Evolutionary conservation across 2,797 vertebrate genomes (phyloP), one percentile per base, ranked within the genome.

Genomic region (Chanos chanos): DNA sequence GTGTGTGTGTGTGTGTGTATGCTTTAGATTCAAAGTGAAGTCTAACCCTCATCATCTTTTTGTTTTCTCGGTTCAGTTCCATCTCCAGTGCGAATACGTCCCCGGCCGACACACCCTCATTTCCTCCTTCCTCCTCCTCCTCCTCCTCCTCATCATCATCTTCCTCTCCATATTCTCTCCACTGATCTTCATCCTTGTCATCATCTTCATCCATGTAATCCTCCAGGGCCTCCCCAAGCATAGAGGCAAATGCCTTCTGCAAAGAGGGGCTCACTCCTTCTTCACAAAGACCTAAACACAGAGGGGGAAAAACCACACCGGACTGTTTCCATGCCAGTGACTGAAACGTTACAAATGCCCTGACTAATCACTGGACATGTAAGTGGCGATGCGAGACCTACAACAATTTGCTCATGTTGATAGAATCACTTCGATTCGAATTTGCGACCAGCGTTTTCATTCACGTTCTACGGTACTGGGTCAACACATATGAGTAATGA

Each of bases 1-100:
- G n/a, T n/a, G n/a, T n/a, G n/a, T n/a, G n/a, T n/a, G n/a, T n/a
- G n/a, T n/a, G n/a, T n/a, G 4, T 10, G 1, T 0, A 8, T 3
- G 36, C 22, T 15, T 13, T 7, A 40, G 13, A 40, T 4, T 4
- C 7, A 25, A 9, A 12, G 13, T n/a, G 19, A 33, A 15, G 22
- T 73, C 85, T 89, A 83, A 91, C 96, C 88, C 89, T 99, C 93
- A 97, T 94, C 91, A 97, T 93, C 83, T 96, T 98, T 81, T 94
- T 98, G 75, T 93, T 97, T 80, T 99, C 95, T 47, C 95, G 86
- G 76, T 95, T 94, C 57, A 99, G 90, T 61, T 97, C 94, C 94
- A 98, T 96, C 83, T 99, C 96, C 79, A 99, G 75, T 0, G 92
- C 93, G 52, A 99, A 97, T 33, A 97, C 94, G 3, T 99, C 97